These are phyloP conservation scores for Euura lappo DNA, from an alignment of 1,140 invertebrate species.

Conservation along the genomic window DNA sequence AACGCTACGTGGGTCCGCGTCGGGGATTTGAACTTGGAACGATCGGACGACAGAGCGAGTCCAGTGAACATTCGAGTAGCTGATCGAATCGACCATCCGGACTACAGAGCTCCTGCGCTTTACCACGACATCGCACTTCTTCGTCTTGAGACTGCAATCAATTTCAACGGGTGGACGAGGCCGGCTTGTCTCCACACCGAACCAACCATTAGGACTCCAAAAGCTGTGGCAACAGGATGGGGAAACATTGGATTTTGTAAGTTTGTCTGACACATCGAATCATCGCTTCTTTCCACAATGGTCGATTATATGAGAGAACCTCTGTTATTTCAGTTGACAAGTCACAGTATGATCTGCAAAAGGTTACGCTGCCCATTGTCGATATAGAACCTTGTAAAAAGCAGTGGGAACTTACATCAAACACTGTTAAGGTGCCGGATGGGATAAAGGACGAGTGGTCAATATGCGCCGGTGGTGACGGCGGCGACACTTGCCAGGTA, in stretches of 20 bases:
- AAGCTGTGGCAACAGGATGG: conserved; percentile 61
- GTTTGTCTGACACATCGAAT: no score
- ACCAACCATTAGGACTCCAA: conserved; percentile 16
- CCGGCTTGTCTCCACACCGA: conserved; percentile 58
- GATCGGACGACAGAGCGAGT: conserved; percentile 51
- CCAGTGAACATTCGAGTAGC: conserved; percentile 54
- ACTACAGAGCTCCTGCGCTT: conserved; percentile 51
- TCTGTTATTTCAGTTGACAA: conserved; percentile 31
- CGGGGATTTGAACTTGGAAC: conserved; percentile 61
- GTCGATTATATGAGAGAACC: no score
- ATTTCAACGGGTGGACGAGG: conserved; percentile 58
- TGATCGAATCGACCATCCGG: conserved; percentile 58
- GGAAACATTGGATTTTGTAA: conserved; percentile 44
- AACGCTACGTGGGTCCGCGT: conserved; percentile 50
- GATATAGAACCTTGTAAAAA: conserved; percentile 52
- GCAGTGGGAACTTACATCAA: conserved; percentile 31
- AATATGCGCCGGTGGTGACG: conserved; percentile 74
- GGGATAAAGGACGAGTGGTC: conserved; percentile 60
- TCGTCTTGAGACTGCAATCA: conserved; percentile 52
- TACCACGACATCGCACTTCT: conserved; percentile 68
- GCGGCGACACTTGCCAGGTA: conserved; percentile 78
- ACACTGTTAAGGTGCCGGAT: conserved; percentile 46
- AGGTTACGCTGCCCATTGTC: conserved; percentile 51
- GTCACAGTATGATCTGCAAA: conserved; percentile 56
- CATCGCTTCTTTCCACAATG: no score